Conservation (phyloP, 2,888 invertebrate genomes). For the Scotopteryx bipunctaria region DNA sequence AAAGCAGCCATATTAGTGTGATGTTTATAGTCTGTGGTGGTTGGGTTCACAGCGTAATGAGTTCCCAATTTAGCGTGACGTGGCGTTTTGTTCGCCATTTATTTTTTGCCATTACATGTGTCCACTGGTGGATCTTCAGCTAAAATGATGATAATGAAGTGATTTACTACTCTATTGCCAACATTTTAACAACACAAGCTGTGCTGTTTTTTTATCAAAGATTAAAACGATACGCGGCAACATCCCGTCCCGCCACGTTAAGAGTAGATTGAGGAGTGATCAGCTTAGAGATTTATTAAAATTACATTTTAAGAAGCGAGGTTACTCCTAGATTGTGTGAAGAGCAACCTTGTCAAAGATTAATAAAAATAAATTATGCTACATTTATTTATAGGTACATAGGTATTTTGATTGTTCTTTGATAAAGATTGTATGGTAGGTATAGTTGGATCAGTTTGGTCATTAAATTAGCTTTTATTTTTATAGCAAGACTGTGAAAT, state of each 20-base stretch:
- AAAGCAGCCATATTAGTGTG: too few species aligned
- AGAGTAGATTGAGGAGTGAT: neutral
- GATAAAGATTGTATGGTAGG: constrained; percentile 11
- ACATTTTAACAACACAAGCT: too few species aligned
- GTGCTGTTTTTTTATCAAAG: too few species aligned
- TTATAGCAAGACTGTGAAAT: constrained; percentile 63
- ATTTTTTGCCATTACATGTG: too few species aligned
- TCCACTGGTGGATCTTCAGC: too few species aligned
- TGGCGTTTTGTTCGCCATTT: too few species aligned
- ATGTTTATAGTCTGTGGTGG: too few species aligned
- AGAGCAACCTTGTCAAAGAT: constrained; percentile 8
- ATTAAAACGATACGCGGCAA: neutral
- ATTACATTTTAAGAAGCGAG: neutral
- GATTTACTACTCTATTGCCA: too few species aligned
- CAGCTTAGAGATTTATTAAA: neutral
- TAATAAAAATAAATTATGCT: neutral
- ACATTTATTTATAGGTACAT: neutral
- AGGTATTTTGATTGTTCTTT: constrained; percentile 7
- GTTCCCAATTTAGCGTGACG: too few species aligned
- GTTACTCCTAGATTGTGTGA: neutral
- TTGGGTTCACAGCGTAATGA: too few species aligned
- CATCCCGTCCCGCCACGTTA: neutral
- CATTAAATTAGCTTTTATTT: constrained; percentile 50
- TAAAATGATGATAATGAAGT: too few species aligned
- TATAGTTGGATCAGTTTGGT: constrained; percentile 25